A percentile compares a stretch with the other conserved stretches of the same genome.
phyloP scores from a whole-genome alignment of 2,888 invertebrate species.

The Stomorhina lunata region DNA sequence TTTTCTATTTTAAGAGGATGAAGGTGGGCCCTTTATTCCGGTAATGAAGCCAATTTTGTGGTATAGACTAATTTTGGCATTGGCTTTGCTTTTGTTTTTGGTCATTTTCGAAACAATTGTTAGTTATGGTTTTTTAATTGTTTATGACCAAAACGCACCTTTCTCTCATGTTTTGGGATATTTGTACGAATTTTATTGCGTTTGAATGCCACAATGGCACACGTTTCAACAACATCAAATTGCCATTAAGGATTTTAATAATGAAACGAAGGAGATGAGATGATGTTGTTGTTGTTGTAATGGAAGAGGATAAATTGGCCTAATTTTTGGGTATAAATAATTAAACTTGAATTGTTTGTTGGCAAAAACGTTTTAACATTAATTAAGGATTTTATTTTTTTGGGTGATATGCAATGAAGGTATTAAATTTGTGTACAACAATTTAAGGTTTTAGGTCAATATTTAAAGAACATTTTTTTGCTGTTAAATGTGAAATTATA shows the following conservation, averaged over 20 bases:
- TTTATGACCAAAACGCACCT: slow-evolving; percentile 11
- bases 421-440: too few species aligned
- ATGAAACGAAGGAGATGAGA: background rate
- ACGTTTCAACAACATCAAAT: slow-evolving; percentile 43
- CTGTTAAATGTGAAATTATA: too few species aligned
- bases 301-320: background rate
- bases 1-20: too few species aligned
- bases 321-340: background rate
- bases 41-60: slow-evolving; percentile 35
- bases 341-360: background rate
- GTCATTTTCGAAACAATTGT: slow-evolving; percentile 50
- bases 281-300: too few species aligned
- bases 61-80: slow-evolving; percentile 40
- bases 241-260: slow-evolving; percentile 20
- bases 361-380: too few species aligned
- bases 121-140: slow-evolving; percentile 65
- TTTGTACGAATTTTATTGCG: background rate
- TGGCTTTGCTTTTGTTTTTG: background rate
- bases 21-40: background rate
- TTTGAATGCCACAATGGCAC: slow-evolving; percentile 2
- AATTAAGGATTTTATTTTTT: too few species aligned
- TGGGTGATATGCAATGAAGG: too few species aligned
- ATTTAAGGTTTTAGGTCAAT: too few species aligned
- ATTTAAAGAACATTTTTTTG: too few species aligned
- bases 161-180: background rate